Percentiles rank a stretch among this genome's conserved stretches.
These are phyloP conservation scores for Ia io DNA, from an alignment of 2,113 vertebrate species.

Conservation along the genomic window DNA sequence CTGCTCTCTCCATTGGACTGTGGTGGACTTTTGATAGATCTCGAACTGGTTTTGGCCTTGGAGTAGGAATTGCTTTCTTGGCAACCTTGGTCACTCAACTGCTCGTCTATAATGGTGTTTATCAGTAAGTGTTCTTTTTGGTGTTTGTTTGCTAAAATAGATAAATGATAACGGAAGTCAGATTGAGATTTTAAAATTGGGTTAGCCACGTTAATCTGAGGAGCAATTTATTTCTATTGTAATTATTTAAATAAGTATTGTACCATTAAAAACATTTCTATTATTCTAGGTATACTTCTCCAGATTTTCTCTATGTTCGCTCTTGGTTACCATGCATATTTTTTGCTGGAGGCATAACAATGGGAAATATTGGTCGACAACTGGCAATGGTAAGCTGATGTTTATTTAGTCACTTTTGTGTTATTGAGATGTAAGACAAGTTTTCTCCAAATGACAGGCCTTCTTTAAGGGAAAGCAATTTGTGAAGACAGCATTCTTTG, in stretches of 20 bases:
- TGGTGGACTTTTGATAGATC: constrained; percentile 99
- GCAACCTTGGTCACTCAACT: constrained; percentile 93
- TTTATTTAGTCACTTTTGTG: background rate
- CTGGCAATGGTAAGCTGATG: constrained; percentile 91
- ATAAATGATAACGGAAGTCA: background rate
- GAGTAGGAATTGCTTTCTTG: constrained; percentile 92
- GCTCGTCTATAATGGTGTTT: constrained; percentile 95
- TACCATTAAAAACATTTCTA: constrained; percentile 44
- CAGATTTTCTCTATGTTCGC: constrained; percentile 96
- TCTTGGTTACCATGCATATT: constrained; percentile 98
- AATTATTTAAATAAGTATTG: background rate
- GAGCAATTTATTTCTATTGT: background rate
- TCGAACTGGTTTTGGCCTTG: constrained; percentile 93
- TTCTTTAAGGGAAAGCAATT: background rate
- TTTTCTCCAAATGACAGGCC: background rate
- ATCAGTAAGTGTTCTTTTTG: constrained; percentile 89
- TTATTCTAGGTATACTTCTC: constrained; percentile 91
- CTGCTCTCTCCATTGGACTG: constrained; percentile 94
- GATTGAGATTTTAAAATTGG: constrained; percentile 2
- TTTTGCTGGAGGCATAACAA: constrained; percentile 97
- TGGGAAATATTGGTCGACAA: constrained; percentile 97
- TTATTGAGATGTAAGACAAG: background rate
- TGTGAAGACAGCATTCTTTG: background rate
- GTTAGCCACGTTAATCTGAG: background rate
- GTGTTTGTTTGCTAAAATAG: constrained; percentile 29